These are phyloP conservation scores for Columba livia DNA, from an alignment of 2,113 vertebrate genomes.

Conservation along the genomic window DNA sequence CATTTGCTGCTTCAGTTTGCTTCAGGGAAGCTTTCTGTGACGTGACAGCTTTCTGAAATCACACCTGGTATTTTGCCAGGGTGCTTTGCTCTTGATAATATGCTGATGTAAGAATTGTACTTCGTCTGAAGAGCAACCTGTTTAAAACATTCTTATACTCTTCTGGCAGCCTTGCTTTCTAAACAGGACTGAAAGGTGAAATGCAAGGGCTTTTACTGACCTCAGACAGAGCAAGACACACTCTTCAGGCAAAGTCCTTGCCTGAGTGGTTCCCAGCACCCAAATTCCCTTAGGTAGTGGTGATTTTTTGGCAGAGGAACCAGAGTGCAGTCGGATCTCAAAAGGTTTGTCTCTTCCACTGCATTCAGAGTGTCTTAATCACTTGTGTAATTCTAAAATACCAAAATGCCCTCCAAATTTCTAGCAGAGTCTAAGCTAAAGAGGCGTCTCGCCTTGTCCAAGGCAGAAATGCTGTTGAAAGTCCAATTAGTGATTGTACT, in stretches of 20 bases:
- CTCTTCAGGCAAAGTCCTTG: background rate
- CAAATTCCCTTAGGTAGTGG: background rate
- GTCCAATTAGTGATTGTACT: background rate
- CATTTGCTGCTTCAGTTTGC: background rate
- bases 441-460: background rate
- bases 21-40: background rate
- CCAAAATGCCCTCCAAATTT: background rate
- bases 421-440: background rate
- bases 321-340: background rate
- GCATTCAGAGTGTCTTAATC: background rate
- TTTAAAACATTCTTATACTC: background rate
- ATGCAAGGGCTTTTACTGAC: background rate
- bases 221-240: background rate
- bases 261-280: background rate
- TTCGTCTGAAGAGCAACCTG: background rate
- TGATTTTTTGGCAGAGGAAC: background rate
- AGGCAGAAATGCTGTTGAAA: background rate
- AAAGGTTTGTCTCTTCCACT: background rate
- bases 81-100: background rate
- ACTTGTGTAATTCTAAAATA: background rate
- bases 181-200: background rate
- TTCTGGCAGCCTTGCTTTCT: background rate
- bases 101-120: background rate
- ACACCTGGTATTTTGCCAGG: background rate
- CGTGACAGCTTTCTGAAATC: background rate